Evolutionary conservation across 2,113 vertebrate genomes (phyloP), one percentile per base, ranked within the genome.

Genomic region (Heterotilapia buettikoferi): DNA sequence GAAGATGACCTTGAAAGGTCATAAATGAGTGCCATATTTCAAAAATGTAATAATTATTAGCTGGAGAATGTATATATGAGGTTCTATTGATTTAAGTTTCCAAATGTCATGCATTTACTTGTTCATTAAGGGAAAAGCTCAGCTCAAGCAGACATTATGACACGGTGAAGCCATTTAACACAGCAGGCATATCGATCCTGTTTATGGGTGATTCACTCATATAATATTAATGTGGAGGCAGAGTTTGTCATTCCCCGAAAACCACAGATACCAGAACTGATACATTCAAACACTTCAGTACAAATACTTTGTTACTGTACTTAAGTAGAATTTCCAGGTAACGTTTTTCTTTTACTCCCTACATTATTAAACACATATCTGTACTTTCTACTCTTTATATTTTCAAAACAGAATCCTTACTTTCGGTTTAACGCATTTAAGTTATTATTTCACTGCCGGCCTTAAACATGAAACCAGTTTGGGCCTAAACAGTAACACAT

Each of bases 191-290:
- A 93, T 94, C 57, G 92, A 93, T 90, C 78, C 73, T 31, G 71
- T 91, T 83, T 68, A 87, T 86, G 83, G 86, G 89, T 90, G 83
- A 90, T 85, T 88, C 6, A 3, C 87, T 92, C 83, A 92, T 95
- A 16, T 89, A 93, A 92, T 92, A 95, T 95, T 95, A n/a, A 95
- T 91, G 86, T 89, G 52, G 79, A 85, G 56, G 54, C 71, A 47
- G 59, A 31, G 9, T 66, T 79, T 19, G 81, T 81, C 40, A 79
- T 87, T 85, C 61, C 54, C 9, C 2, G 80, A 73, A 76, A 87
- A 87, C 91, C 90, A 88, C 90, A 91, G 88, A 90, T 86, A 90
- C 86, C 82, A 92, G 85, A 40, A 16, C 14, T 73, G 53, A 89
- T 78, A 47, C 1, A 4, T 36, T 88, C 86, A 12, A 83, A 90